Base-by-base conservation (phyloP, 2,113 vertebrate genomes). In the Oryzias woworae region DNA sequence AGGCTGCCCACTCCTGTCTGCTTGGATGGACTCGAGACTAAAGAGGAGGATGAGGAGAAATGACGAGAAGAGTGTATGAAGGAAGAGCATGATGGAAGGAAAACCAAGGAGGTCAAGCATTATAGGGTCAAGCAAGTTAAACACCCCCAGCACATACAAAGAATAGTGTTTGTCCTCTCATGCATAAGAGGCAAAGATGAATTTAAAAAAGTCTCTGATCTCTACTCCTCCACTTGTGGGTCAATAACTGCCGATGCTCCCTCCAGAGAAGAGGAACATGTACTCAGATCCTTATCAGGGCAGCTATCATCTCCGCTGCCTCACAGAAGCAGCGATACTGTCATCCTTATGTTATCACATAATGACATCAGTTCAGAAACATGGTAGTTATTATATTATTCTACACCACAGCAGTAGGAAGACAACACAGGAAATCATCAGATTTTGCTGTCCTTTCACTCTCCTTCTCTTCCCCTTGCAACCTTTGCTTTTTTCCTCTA, bases 251-350 rank as follows among this genome's bases (percentile, higher is more conserved):
- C 76, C 75, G 68, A 53, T 79, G 77, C 83, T 89, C 88, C 81
- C 80, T 85, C 76, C 90, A 73, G 90, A 88, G 87, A 81, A 84
- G 78, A 56, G 85, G 75, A 81, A 80, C 91, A 87, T 90, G 85
- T 89, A 91, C 87, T 87, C 89, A 91, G 89, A 92, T 93, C 71
- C 85, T 91, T 93, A 93, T 95, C 90, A 67, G 92, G 63, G 89
- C 90, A 89, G 81, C 87, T 82, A 91, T 87, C 82, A 88, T 84
- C 82, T 74, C 60, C 63, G 42, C 84, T 89, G 90, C 81, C 82
- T 85, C 87, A 86, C 88, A 86, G 77, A 78, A 76, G 73, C 66
- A 81, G 78, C 83, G 79, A 86, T 84, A 88, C 87, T 85, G 78
- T 63, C 64, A 85, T 57, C 84, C 42, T 64, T 50, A 76, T 81